Conservation (phyloP, 37 sponge, comb jelly and placozoan genomes). For the Mnemiopsis leidyi region DNA sequence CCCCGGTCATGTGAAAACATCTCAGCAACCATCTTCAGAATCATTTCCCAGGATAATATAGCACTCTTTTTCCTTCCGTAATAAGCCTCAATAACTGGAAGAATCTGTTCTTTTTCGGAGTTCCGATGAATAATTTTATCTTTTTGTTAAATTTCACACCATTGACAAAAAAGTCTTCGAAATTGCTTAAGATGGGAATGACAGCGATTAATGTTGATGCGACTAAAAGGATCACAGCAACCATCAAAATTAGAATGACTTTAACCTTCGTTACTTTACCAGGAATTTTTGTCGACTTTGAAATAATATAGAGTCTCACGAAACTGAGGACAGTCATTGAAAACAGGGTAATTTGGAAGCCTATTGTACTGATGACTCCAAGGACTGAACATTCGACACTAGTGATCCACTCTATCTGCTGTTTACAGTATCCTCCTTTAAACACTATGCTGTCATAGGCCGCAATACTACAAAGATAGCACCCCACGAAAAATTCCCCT, state of each 20-base stretch:
- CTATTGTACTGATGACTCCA: neutral
- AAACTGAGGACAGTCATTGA: neutral
- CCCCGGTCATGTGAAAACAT: too few relatives aligned
- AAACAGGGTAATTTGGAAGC: neutral
- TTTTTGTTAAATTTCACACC: neutral
- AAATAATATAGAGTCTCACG: neutral
- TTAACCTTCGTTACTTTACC: too few relatives aligned
- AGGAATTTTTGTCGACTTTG: neutral
- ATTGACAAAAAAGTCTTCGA: slow-evolving; percentile 2
- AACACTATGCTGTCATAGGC: neutral
- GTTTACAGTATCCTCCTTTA: neutral
- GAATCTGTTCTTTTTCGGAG: neutral
- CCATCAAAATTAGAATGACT: too few relatives aligned
- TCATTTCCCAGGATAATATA: neutral
- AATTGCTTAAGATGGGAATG: neutral
- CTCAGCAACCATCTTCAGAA: neutral
- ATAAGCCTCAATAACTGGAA: neutral
- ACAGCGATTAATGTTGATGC: too few relatives aligned
- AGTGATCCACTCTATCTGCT: neutral
- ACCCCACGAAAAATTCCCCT: neutral
- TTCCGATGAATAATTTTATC: neutral
- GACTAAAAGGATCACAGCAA: neutral
- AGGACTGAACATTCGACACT: neutral
- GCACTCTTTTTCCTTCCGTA: neutral
- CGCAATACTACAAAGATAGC: neutral